Evolutionary conservation across 2,113 vertebrate species (phyloP), one percentile per base, ranked within the genome.

Genomic region (Syngnathoides biaculeatus): DNA sequence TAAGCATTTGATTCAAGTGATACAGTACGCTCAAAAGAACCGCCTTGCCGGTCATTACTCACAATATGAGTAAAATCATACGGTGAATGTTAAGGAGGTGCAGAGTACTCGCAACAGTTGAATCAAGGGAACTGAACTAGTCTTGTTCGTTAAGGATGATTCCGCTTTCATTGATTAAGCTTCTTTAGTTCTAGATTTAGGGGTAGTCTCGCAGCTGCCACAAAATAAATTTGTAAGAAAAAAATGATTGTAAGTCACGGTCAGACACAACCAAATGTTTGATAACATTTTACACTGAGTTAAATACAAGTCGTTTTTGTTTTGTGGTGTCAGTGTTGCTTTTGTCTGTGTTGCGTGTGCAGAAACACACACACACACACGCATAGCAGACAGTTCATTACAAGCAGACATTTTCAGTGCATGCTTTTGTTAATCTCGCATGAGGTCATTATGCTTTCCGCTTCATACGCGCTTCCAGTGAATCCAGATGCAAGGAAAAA

Each of bases 361-460:
- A 35, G 5, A 24, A 47, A 48, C 61, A 64, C 63, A 61, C 74
- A 71, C 59, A 74, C 63, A 75, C 69, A 64, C 69, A 60, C 71
- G 40, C 35, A 38, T 48, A 10, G 61, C 50, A 77, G 53, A 27
- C 71, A 80, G 68, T 75, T 39, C 63, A 72, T 78, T 50, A 48
- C 60, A 62, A 43, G 22, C 39, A 62, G 39, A 62, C 59, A 27
- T 55, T 78, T 73, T 69, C 19, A 71, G 39, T 50, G 45, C 63
- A 69, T 64, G 58, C 72, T 71, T 56, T 59, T 26, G 55, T 64
- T 47, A 20, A 30, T 69, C 55, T 39, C 9, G 59, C 57, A 15
- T 90, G 90, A 90, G 79, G 70, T 89, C 83, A 86, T 75, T 48
- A 71, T 81, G 78, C 80, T 68, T 80, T 78, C 78, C 65, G 39